Percentiles rank a stretch among this genome's conserved stretches.
Evolutionary conservation across 2,113 vertebrate species (phyloP).

Genomic region (Fukomys damarensis): DNA sequence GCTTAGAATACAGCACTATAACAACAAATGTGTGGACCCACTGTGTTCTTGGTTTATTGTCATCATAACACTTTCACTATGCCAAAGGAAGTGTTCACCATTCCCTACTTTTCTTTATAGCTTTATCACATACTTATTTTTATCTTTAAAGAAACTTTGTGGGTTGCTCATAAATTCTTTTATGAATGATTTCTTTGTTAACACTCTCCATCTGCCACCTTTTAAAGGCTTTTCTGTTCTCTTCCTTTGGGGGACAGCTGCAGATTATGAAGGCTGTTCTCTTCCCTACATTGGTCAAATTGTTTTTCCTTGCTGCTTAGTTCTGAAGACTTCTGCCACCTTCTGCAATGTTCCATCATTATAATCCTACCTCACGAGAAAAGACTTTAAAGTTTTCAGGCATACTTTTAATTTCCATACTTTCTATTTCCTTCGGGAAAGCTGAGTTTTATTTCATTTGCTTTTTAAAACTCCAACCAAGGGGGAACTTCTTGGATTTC

Average conservation of each 20-base stretch:
- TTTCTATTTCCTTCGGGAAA: not conserved
- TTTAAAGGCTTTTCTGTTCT: not conserved
- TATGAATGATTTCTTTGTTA: constrained; percentile 60
- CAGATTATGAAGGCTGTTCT: constrained; percentile 34
- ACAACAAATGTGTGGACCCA: not conserved
- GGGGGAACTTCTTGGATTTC: not conserved
- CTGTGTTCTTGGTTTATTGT: not conserved
- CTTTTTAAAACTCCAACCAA: not conserved
- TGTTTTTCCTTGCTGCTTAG: not conserved
- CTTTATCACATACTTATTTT: constrained; percentile 44
- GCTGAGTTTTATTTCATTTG: not conserved
- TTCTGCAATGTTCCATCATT: not conserved
- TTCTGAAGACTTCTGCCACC: not conserved
- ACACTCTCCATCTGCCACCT: constrained; percentile 22
- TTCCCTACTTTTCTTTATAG: not conserved
- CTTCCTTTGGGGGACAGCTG: not conserved
- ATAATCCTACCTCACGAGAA: not conserved
- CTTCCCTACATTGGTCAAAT: not conserved
- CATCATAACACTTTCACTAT: not conserved
- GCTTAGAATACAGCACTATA: not conserved
- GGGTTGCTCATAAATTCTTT: constrained; percentile 59
- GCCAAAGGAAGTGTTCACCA: not conserved
- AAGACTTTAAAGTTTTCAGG: not conserved
- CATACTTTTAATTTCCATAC: not conserved
- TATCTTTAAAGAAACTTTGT: constrained; percentile 55